Evolutionary conservation across 1,140 invertebrate genomes (phyloP).

Genomic region (Agrypnia vestita): DNA sequence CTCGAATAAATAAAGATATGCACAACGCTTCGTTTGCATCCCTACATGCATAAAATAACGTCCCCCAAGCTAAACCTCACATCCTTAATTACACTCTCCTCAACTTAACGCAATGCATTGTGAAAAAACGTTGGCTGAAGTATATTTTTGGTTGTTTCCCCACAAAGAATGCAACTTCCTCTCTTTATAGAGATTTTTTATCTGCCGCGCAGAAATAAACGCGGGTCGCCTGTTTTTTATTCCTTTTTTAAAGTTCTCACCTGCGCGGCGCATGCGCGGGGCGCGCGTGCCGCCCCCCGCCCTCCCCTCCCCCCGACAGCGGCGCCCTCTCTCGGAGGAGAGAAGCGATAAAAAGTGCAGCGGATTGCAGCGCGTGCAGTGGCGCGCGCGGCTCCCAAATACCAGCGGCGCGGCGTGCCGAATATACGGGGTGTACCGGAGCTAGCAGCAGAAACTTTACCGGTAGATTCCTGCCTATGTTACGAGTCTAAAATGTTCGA

Average conservation of each 20-base stretch:
- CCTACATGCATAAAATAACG: neutral
- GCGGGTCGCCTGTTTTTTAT: conserved; percentile 45
- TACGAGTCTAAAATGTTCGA: no score
- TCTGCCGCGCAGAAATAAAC: conserved; percentile 39
- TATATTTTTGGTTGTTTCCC: conserved; percentile 55
- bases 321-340: conserved; percentile 12
- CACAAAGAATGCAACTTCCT: conserved; percentile 51
- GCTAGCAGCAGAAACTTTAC: no score
- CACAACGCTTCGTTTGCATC: neutral
- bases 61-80: conserved; percentile 22
- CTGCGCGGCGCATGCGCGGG: conserved; percentile 50
- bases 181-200: conserved; percentile 49
- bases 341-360: conserved; percentile 43
- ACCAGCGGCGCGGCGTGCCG: neutral
- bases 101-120: conserved; percentile 24
- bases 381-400: neutral
- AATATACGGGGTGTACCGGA: no score
- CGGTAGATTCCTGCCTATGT: no score
- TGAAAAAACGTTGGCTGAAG: conserved; percentile 42
- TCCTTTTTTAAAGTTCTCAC: conserved; percentile 48
- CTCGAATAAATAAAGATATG: conserved; percentile 18
- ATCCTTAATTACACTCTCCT: conserved; percentile 47
- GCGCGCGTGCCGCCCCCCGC: conserved; percentile 37
- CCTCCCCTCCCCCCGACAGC: conserved; percentile 16
- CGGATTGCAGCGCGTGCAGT: conserved; percentile 43